Evolutionary conservation across 2,113 vertebrate species (phyloP).

Genomic region (Rafetus swinhoei): DNA sequence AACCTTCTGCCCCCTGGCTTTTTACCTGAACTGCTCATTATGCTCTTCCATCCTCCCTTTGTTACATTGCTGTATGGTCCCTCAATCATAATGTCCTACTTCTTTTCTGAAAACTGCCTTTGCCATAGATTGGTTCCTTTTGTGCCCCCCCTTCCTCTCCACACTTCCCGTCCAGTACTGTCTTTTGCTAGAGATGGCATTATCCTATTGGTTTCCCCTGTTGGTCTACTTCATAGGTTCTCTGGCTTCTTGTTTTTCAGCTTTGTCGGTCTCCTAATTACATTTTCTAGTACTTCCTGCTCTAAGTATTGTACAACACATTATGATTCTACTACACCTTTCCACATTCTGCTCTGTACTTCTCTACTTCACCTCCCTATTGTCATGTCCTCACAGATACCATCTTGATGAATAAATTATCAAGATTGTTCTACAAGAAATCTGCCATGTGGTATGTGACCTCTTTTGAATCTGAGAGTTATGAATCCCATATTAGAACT

Average conservation of each 20-base stretch:
- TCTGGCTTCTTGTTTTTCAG: not conserved
- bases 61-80: not conserved
- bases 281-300: constrained; percentile 9
- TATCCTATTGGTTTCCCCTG: not conserved
- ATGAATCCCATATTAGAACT: constrained; percentile 46
- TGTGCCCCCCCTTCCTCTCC: not conserved
- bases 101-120: constrained; percentile 25
- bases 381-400: constrained; percentile 44
- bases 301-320: not conserved
- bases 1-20: constrained; percentile 19
- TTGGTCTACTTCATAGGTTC: not conserved
- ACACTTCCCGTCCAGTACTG: not conserved
- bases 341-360: not conserved
- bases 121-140: constrained; percentile 6
- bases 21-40: constrained; percentile 28
- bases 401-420: constrained; percentile 76
- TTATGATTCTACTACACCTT: constrained; percentile 24
- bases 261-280: not conserved
- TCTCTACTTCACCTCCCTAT: constrained; percentile 29
- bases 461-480: constrained; percentile 61
- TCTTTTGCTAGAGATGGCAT: not conserved
- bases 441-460: constrained; percentile 61
- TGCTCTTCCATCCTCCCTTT: not conserved
- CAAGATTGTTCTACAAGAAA: constrained; percentile 72
- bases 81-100: constrained; percentile 26